Evolutionary conservation across 2,113 vertebrate genomes (phyloP).

Genomic region (Nerophis ophidion): DNA sequence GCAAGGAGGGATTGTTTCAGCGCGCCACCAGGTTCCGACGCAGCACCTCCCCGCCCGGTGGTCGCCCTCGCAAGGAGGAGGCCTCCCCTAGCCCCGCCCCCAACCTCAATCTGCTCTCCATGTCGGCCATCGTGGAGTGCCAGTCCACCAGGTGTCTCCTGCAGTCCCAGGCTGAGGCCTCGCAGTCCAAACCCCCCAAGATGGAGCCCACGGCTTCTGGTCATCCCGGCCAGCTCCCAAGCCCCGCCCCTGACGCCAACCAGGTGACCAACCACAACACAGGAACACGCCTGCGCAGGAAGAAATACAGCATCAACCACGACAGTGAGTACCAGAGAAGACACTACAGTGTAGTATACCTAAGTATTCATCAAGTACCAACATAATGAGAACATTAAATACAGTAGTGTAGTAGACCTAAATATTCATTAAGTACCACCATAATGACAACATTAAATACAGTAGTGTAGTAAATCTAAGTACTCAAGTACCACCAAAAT

Average conservation of each 20-base stretch:
- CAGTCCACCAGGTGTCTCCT: conserved; percentile 83
- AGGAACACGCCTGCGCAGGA: conserved; percentile 61
- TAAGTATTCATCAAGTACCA: too few relatives aligned
- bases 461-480: too few relatives aligned
- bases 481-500: too few relatives aligned
- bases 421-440: too few relatives aligned
- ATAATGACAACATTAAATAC: too few relatives aligned
- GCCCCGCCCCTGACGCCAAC: conserved; percentile 19
- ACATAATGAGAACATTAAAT: too few relatives aligned
- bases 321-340: conserved; percentile 54
- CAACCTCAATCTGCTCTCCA: conserved; percentile 72
- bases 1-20: conserved; percentile 81
- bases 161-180: conserved; percentile 64
- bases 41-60: conserved; percentile 71
- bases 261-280: conserved; percentile 49
- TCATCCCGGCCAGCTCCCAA: conserved; percentile 14
- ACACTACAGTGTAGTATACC: not conserved
- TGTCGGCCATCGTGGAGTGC: conserved; percentile 77
- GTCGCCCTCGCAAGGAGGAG: conserved; percentile 71
- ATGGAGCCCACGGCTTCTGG: conserved; percentile 7
- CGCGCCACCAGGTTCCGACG: conserved; percentile 77
- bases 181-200: conserved; percentile 25
- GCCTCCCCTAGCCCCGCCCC: conserved; percentile 20
- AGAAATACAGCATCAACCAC: conserved; percentile 63
- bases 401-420: too few relatives aligned